Base-by-base conservation (phyloP, 2,113 vertebrate species). In the Mus pahari region DNA sequence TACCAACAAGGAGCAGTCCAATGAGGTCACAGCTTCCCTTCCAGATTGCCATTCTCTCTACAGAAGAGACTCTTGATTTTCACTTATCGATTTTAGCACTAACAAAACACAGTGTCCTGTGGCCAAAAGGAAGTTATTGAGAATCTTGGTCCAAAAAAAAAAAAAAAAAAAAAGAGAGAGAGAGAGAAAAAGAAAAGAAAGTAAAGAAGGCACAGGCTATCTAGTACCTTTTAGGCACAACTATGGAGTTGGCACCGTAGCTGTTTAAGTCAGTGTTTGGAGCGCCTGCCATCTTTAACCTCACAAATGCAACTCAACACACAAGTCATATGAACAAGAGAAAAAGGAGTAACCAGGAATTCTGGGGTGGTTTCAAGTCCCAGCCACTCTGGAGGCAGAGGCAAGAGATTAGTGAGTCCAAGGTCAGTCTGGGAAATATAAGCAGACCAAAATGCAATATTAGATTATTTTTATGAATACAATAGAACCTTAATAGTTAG, bases 1-100 rank as follows among this genome's bases (percentile, higher is more conserved):
- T 36, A 96, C 82, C 92, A 93, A 74, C 89, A 92, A 91, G 66
- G 19, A 86, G 28, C 79, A 94, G 26, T 71, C 81, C 91, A 89
- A 14, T 0, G 1, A 96, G 86, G 90, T 93, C 96, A 96, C n/a
- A 36, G 71, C 48, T 94, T 96, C 94, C 92, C 70, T 96, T 79
- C 71, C 1, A 55, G 92, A 94, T 73, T 89, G 88, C n/a, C 62
- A 50, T 78, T 86, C 78, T 77, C 83, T 91, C 82, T 73, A 77
- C 74, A 91, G 88, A 89, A 55, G 9, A 31, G 86, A 84, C 60
- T 91, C 42, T 86, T 64, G 48, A 19, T 86, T 95, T 95, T 88
- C 64, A 92, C 86, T 42, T 90, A 71, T 95, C 36, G 91, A 55
- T 91, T n/a, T 91, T 60, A 86, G 83, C 12, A 86, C 70, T 50